A percentile compares a stretch with the other conserved stretches of the same genome.
Conservation (phyloP, 2,797 vertebrate species). For the Acipenser transmontanus region DNA sequence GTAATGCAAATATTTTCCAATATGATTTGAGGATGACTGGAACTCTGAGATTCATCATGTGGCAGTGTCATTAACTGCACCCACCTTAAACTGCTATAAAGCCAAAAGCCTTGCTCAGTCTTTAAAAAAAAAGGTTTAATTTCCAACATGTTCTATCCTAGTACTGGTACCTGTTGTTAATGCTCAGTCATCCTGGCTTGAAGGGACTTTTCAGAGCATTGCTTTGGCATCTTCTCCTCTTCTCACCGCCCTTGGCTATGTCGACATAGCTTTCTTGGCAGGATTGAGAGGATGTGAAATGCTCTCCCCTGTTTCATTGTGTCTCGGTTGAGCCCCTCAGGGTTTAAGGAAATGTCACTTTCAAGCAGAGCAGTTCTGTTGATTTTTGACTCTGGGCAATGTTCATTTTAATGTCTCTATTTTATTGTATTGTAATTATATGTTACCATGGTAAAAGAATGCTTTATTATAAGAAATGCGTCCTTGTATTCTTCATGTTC, state of each 20-base stretch:
- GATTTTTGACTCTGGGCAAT: too few species aligned
- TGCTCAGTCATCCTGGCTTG: neutral
- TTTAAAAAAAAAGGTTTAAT: neutral
- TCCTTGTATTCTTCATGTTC: too few species aligned
- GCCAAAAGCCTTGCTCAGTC: neutral
- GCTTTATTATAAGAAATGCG: too few species aligned
- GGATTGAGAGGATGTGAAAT: neutral
- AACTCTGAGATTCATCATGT: too few species aligned
- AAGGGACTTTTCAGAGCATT: neutral
- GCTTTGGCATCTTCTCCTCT: neutral
- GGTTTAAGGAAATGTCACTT: neutral
- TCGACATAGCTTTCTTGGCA: neutral
- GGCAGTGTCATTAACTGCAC: too few species aligned
- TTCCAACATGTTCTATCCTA: neutral
- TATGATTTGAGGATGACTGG: too few species aligned
- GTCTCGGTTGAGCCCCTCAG: neutral
- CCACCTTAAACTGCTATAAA: neutral
- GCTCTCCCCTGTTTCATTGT: neutral
- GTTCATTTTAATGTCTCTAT: too few species aligned
- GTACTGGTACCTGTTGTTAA: neutral
- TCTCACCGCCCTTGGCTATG: neutral
- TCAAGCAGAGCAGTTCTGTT: too few species aligned
- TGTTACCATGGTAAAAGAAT: too few species aligned
- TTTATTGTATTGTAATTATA: too few species aligned
- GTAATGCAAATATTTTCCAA: too few species aligned